Percentiles rank a stretch among this genome's conserved stretches.
These are phyloP conservation scores for Nemopilema nomurai DNA, from an alignment of 30 jellyfish, hydroid and myxozoan species.

Conservation along the genomic window DNA sequence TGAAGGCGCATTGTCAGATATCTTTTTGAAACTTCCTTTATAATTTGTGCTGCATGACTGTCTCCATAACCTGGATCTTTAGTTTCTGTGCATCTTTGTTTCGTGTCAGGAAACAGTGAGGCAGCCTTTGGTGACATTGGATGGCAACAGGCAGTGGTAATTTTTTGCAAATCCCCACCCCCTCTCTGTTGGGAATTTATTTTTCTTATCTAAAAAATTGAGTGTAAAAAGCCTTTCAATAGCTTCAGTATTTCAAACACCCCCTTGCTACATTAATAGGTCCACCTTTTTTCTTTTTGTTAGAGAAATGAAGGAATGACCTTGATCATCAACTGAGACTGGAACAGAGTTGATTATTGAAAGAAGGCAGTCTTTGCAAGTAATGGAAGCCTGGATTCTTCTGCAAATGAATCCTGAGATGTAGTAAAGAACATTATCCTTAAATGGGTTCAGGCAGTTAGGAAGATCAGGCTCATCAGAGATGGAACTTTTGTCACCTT, in stretches of 20 bases:
- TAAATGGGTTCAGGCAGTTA: background rate
- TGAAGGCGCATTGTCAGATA: constrained; percentile 10
- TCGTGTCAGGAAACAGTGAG: constrained; percentile 33
- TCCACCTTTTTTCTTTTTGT: constrained; percentile 27
- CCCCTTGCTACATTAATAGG: constrained; percentile 22
- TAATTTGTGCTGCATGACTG: constrained; percentile 9
- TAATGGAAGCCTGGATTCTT: background rate
- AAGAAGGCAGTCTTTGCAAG: background rate
- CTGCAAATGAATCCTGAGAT: constrained; percentile 39
- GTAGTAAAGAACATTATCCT: constrained; percentile 41
- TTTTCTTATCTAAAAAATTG: constrained; percentile 12
- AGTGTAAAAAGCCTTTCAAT: constrained; percentile 30
- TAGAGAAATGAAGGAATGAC: background rate
- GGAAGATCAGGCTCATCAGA: background rate
- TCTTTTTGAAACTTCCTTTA: constrained; percentile 16
- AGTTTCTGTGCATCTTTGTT: too few species aligned
- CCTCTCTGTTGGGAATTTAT: constrained; percentile 6
- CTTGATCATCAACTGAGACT: constrained; percentile 8
- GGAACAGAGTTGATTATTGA: background rate
- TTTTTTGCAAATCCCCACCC: constrained; percentile 31
- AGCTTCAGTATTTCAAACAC: constrained; percentile 24
- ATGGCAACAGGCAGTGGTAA: background rate
- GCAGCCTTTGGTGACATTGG: constrained; percentile 12
- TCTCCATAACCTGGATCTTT: background rate
- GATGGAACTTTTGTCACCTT: background rate